Base-by-base conservation (phyloP, 1,140 invertebrate genomes). In the Dinothrombium tinctorium region DNA sequence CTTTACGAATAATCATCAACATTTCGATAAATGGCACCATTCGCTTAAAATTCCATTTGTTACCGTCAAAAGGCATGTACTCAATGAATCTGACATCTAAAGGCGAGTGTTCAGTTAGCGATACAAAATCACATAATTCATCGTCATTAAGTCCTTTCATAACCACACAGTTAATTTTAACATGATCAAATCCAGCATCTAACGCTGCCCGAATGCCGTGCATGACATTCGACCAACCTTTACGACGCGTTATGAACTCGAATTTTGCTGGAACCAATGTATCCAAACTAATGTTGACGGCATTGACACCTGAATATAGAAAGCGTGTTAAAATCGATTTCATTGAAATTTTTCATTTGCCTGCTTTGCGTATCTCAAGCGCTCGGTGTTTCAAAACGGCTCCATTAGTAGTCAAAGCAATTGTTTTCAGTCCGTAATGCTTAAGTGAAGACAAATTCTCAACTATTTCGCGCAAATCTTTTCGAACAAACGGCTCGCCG, bases 1-100 rank as follows among this genome's bases (percentile, higher is more conserved):
- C 42, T 9, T 21, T n/a, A 46, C 56, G 60, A 24, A 81, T 73
- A 20, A 41, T 45, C 20, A 62, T 53, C 35, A 79, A 56, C 71
- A 81, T 80, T 54, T 78, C 73, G 43, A 67, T 60, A 49, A 72
- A 92, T 4, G 78, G 61, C 28, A 96, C 68, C 67, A 98, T 71
- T 51, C 71, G 70, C 50, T 74, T 72, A 17, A 72, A 69, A 46
- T 79, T 71, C 87, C 89, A 99, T 52, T 76, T 72, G 59, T 99
- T 99, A 21, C 87, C 90, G 54, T 74, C 72, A 63, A 99, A 98
- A 29, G 92, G 92, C 90, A 98, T 98, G 56, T 94, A 98, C 61
- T 99, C 92, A 47, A 98, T 98, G 58, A 98, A 99, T 45, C 87
- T 62, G 19, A 94, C 65, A 59, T 92, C 81, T 1, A 94, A 55